Percentiles rank a stretch among this genome's conserved stretches.
Conservation (phyloP, 2,888 invertebrate genomes). For the Lycaena phlaeas region DNA sequence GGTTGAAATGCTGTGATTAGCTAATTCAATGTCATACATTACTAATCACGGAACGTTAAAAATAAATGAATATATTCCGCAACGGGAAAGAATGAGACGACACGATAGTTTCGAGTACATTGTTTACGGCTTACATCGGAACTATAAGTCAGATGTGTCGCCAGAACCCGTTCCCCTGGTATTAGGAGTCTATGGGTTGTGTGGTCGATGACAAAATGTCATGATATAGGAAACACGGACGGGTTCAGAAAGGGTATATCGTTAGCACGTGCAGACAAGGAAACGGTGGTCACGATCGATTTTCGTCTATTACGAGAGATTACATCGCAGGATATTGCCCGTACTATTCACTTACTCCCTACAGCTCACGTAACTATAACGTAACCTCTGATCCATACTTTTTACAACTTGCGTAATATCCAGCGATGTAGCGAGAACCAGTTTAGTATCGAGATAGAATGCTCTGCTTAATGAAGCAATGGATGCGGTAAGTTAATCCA, state of each 20-base stretch:
- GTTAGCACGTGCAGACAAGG: background rate
- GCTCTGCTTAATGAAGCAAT: conserved; percentile 14
- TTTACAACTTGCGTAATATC: conserved; percentile 26
- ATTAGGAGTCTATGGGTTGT: too few species aligned
- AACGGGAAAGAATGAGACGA: too few species aligned
- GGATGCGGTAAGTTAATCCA: conserved; percentile 18
- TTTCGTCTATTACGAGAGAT: conserved; percentile 18
- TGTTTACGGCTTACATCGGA: too few species aligned
- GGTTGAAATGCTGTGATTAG: too few species aligned
- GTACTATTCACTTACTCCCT: conserved; percentile 12
- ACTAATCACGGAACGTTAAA: too few species aligned
- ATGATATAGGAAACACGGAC: background rate
- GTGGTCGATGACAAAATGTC: too few species aligned
- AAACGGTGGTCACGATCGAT: conserved; percentile 7
- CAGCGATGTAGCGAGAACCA: conserved; percentile 27
- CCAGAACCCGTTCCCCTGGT: too few species aligned
- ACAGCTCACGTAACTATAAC: conserved; percentile 18
- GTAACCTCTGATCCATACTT: conserved; percentile 24
- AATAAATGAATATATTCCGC: too few species aligned
- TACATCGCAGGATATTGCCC: conserved; percentile 17
- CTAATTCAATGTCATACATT: too few species aligned
- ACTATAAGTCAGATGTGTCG: too few species aligned
- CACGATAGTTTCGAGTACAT: too few species aligned
- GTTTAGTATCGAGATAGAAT: conserved; percentile 23
- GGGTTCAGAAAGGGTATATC: background rate